Percentiles rank a stretch among this genome's conserved stretches.
phyloP scores from a whole-genome alignment of 2,888 invertebrate species.

The Agelastica alni region DNA sequence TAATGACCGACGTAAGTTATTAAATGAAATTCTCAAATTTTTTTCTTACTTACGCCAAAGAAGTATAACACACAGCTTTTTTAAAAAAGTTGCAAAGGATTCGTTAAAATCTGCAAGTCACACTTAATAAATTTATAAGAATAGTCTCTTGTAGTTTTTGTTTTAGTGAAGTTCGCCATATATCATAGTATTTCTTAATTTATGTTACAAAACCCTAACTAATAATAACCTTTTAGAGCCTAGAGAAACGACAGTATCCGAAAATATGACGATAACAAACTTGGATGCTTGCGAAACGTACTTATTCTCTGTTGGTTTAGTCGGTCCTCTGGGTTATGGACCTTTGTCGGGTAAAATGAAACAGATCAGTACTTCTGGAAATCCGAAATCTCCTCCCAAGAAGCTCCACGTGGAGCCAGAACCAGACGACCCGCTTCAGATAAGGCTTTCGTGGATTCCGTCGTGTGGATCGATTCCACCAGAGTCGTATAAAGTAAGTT shows the following conservation, averaged over 20 bases:
- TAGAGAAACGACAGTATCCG: constrained; percentile 56
- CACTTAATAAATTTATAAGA: too few relatives aligned
- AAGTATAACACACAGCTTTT: too few relatives aligned
- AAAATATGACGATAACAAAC: constrained; percentile 62
- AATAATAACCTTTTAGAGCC: too few relatives aligned
- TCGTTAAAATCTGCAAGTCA: too few relatives aligned
- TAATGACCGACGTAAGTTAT: too few relatives aligned
- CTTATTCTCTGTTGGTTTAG: constrained; percentile 69
- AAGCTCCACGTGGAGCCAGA: constrained; percentile 60
- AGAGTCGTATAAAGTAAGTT: constrained; percentile 62
- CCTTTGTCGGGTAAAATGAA: constrained; percentile 62
- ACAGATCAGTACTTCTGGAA: constrained; percentile 48
- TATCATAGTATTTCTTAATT: too few relatives aligned
- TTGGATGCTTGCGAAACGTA: constrained; percentile 77
- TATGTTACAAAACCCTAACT: too few relatives aligned
- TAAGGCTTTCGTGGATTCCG: constrained; percentile 73
- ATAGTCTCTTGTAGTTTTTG: too few relatives aligned
- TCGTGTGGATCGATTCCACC: constrained; percentile 62
- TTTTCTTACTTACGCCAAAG: too few relatives aligned
- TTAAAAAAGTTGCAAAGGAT: too few relatives aligned
- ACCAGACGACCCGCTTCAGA: constrained; percentile 52
- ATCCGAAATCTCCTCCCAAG: constrained; percentile 72
- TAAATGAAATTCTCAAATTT: too few relatives aligned
- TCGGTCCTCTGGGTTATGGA: constrained; percentile 68
- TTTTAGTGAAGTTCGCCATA: too few relatives aligned